Evolutionary conservation across 2,797 vertebrate species (phyloP), one percentile per base, ranked within the genome.

Genomic region (Tenualosa thibaudeaui): DNA sequence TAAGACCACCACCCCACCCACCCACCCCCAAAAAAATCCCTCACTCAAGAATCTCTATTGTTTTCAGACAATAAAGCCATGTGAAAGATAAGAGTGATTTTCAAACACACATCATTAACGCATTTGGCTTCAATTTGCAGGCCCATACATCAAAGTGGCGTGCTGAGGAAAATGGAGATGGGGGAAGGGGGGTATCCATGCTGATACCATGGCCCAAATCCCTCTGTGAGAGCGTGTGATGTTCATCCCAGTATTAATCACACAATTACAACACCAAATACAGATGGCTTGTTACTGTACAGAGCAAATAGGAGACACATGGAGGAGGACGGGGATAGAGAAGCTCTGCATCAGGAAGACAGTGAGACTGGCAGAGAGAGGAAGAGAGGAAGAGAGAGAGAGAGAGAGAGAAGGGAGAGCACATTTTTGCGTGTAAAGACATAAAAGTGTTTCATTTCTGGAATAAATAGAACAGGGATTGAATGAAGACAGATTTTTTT

Each of bases 241-340:
- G 89, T 91, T 89, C 81, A 87, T 86, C 83, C 82, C 87, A 86
- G 82, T 88, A 91, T 91, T 90, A 92, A 92, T 91, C 90, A 92
- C 84, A 86, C 84, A 84, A 87, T 90, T 90, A 91, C 88, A 89
- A 91, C 86, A 85, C 81, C 84, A 89, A 87, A 89, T 89, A 89
- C 88, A 92, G 86, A 90, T 88, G 87, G 88, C 87, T 87, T 85
- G 86, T 87, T 90, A 89, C 88, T 86, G 82, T 87, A 88, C 75
- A 82, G 85, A 71, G 60, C 83, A 91, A 91, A 92, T 91, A 90
- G 87, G 88, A 91, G 83, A 89, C 90, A 92, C 86, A 91, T 91
- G 90, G 86, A 81, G 51, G 22, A 82, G 58, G 87, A 87, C 81
- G 84, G 84, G 82, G 49, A 81, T 78, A 86, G 85, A 84, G 75